These are phyloP conservation scores for Chouioia cunea DNA, from an alignment of 2,888 invertebrate genomes.

Conservation along the genomic window DNA sequence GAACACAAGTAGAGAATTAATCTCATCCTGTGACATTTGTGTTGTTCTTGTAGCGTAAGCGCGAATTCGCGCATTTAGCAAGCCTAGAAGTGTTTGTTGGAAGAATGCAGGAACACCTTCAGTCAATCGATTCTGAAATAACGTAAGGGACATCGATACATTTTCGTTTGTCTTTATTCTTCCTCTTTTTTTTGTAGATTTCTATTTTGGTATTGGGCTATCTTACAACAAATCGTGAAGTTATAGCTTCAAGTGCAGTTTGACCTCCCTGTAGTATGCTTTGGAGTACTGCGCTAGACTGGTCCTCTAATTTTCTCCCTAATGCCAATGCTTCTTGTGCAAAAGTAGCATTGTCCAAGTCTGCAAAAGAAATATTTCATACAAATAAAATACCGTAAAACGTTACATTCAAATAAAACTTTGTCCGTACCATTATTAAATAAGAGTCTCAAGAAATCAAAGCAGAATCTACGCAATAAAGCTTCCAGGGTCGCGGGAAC, in stretches of 20 bases:
- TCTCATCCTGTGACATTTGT: constrained; percentile 52
- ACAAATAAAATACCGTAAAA: neutral
- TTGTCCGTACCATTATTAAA: constrained; percentile 51
- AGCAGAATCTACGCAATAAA: constrained; percentile 50
- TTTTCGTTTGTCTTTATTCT: neutral
- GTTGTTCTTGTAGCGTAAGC: constrained; percentile 49
- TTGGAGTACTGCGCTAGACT: constrained; percentile 55
- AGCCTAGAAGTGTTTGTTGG: constrained; percentile 58
- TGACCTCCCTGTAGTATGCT: constrained; percentile 63
- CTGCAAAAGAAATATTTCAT: constrained; percentile 44
- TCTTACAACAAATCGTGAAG: constrained; percentile 66
- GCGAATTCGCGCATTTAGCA: constrained; percentile 50
- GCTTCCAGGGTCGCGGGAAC: constrained; percentile 54
- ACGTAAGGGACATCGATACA: neutral
- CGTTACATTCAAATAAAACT: neutral
- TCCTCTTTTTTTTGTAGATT: constrained; percentile 10
- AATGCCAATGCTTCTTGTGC: constrained; percentile 50
- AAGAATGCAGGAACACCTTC: constrained; percentile 53
- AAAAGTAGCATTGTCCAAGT: constrained; percentile 51
- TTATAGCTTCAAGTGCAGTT: constrained; percentile 66
- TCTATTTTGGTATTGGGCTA: neutral
- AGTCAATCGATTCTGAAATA: constrained; percentile 47
- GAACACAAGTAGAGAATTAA: constrained; percentile 55
- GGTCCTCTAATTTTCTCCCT: constrained; percentile 49
- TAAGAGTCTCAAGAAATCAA: constrained; percentile 50